Percentiles rank a stretch among this genome's conserved stretches.
Evolutionary conservation across 92 coral and sea anemone species (phyloP).

Genomic region (Epizoanthus ramosus): DNA sequence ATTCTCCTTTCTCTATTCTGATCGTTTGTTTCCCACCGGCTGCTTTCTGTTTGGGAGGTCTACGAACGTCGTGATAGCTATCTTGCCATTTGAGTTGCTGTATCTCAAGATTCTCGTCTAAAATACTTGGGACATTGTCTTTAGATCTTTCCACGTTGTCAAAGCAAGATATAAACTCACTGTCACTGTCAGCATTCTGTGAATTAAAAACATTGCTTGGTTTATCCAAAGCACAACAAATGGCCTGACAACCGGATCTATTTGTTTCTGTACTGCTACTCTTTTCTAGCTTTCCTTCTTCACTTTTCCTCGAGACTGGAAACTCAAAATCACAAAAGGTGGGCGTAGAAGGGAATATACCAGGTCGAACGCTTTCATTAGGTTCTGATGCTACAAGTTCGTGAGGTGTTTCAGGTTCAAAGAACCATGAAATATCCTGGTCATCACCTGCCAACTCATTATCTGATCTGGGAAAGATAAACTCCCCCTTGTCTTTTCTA

Average conservation of each 20-base stretch:
- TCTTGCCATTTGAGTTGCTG: not conserved
- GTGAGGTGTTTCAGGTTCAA: not conserved
- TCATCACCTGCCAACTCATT: not conserved
- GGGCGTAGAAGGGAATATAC: not conserved
- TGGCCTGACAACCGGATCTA: not conserved
- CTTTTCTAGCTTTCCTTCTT: not conserved
- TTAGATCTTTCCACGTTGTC: not conserved
- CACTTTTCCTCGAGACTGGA: not conserved
- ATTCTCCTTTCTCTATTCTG: not conserved
- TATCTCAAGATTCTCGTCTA: not conserved
- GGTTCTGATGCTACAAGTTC: not conserved
- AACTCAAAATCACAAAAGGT: not conserved
- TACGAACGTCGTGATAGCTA: not conserved
- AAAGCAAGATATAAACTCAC: not conserved
- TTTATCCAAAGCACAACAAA: not conserved
- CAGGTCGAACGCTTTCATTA: not conserved
- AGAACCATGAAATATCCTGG: conserved; percentile 35
- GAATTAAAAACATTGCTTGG: not conserved
- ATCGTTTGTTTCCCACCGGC: not conserved
- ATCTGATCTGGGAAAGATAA: not conserved
- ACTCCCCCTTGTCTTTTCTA: not conserved
- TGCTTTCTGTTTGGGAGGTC: not conserved
- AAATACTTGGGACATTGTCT: not conserved
- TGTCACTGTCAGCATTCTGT: not conserved
- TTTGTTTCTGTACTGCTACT: not conserved